A percentile compares a stretch with the other conserved stretches of the same genome.
phyloP scores from a whole-genome alignment of 2,797 vertebrate species.

The Cirrhinus mrigala region DNA sequence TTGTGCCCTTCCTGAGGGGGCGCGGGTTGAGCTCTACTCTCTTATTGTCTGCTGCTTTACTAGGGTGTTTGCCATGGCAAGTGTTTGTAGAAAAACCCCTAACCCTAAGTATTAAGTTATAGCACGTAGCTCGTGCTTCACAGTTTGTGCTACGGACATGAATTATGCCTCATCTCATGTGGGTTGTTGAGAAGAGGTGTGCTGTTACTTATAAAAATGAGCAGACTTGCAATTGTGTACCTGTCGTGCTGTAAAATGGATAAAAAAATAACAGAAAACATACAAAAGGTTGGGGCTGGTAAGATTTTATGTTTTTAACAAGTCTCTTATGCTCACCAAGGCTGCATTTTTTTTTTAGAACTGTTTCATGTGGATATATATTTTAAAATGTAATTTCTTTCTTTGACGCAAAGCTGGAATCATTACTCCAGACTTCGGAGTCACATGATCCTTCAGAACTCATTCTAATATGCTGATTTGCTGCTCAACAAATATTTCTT shows the following conservation, averaged over 20 bases:
- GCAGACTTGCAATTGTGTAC: not conserved
- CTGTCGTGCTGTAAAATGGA: not conserved
- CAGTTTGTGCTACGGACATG: no score
- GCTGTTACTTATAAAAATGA: not conserved
- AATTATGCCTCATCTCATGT: not conserved
- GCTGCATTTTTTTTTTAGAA: no score
- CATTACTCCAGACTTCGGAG: not conserved
- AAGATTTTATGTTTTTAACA: no score
- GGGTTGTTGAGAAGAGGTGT: not conserved
- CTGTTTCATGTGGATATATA: no score
- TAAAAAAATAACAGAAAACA: not conserved
- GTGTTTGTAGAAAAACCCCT: not conserved
- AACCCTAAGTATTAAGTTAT: not conserved
- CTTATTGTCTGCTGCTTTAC: not conserved
- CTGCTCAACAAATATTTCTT: not conserved
- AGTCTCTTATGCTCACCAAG: no score
- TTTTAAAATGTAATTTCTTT: no score
- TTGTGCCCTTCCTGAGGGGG: not conserved
- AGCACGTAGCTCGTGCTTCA: not conserved
- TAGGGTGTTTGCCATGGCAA: slow-evolving; percentile 1
- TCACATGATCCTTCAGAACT: not conserved
- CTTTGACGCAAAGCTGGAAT: not conserved
- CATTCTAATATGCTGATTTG: not conserved
- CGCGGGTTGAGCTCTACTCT: not conserved
- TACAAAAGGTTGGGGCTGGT: no score